Evolutionary conservation across 2,797 vertebrate genomes (phyloP), one percentile per base, ranked within the genome.

Genomic region (Gymnocypris eckloni): DNA sequence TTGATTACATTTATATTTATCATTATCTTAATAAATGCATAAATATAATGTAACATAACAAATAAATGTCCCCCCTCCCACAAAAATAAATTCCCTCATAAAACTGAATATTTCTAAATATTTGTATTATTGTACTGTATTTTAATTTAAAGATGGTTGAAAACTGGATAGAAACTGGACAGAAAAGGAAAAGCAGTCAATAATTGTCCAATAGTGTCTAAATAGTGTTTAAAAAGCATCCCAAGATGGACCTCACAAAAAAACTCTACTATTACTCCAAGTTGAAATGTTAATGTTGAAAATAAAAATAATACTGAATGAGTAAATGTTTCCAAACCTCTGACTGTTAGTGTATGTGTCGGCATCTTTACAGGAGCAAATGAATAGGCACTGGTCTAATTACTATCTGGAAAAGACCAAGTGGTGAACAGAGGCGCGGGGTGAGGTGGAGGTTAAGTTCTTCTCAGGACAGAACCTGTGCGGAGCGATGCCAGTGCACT

Each of bases 381-480:
- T 80, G 39, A 70, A 71, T 48, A 78, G 50, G 37, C 39, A 48
- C 39, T n/a, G 39, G 50, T 70, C 39, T 48, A 77, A 76, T 66
- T 52, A 83, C 82, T 64, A 76, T 66, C 72, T 67, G 82, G 56
- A 83, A 83, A 64, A 64, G 6, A 33, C 43, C 41, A 67, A 50
- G 61, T 37, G 11, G 7, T 52, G 37, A 78, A 78, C 39, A 83
- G 66, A 48, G 22, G 64, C 45, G 41, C 12, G 73, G 61, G 82
- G 72, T 84, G 75, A 83, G 37, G 20, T 25, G 64, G 50, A 83
- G 75, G 70, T 83, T 59, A 80, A 84, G 59, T 76, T 2, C 56
- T 66, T 83, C 73, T 72, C 41, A 79, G 67, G 16, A 66, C 43
- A 79, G 64, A 66, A 75, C 71, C 20, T 50, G 37, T 28, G 10